Evolutionary conservation across 2,113 vertebrate species (phyloP).

Genomic region (Gracilinanus agilis): DNA sequence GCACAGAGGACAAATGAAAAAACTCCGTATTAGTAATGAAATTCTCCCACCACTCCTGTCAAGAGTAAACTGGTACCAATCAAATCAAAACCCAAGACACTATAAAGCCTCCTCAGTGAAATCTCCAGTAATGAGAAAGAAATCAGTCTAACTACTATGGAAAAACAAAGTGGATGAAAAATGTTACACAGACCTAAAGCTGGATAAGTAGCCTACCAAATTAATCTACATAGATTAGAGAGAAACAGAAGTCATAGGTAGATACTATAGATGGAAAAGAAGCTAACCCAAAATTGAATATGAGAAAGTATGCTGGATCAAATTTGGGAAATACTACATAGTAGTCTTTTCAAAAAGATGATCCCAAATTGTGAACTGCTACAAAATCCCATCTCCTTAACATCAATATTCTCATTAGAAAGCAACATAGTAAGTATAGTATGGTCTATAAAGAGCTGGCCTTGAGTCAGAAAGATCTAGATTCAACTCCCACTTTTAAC

Average conservation of each 20-base stretch:
- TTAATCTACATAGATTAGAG: not conserved
- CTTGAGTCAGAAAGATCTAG: not conserved
- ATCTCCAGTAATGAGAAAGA: not conserved
- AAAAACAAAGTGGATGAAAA: not conserved
- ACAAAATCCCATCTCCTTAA: not conserved
- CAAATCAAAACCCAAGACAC: not conserved
- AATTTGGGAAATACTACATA: not conserved
- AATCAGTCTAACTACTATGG: not conserved
- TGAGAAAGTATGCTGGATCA: not conserved
- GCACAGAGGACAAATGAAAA: not conserved
- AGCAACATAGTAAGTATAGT: not conserved
- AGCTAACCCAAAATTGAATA: not conserved
- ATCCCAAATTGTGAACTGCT: not conserved
- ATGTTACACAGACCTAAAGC: not conserved
- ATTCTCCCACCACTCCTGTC: not conserved
- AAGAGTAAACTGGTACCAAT: not conserved
- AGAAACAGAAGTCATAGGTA: not conserved
- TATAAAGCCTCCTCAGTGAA: not conserved
- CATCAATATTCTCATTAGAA: not conserved
- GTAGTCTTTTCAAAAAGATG: not conserved
- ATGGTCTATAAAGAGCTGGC: not conserved
- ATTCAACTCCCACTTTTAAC: not conserved
- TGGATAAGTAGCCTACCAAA: not conserved
- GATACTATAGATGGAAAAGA: not conserved
- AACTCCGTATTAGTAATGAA: not conserved